Conservation (phyloP, 1,140 invertebrate species). For the Drosophila tristis region DNA sequence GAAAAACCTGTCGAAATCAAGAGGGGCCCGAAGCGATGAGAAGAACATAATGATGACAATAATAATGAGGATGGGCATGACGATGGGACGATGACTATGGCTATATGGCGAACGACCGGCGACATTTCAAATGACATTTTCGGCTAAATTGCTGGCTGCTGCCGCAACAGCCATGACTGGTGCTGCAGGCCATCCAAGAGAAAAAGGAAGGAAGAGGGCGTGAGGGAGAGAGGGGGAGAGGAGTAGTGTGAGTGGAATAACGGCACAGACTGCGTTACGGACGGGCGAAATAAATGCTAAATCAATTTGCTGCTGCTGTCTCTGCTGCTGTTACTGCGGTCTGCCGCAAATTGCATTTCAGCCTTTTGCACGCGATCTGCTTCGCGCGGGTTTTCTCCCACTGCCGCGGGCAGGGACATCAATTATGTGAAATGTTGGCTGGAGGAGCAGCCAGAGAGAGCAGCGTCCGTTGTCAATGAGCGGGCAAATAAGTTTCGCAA, state of each 20-base stretch:
- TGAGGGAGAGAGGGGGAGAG: no score
- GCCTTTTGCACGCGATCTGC: conserved; percentile 35
- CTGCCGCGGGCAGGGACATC: conserved; percentile 24
- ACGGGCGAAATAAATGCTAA: conserved; percentile 60
- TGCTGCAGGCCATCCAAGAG: conserved; percentile 18
- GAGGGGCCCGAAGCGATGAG: not conserved
- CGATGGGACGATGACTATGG: no score
- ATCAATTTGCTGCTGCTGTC: conserved; percentile 51
- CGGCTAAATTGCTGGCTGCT: conserved; percentile 42
- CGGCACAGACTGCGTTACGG: no score
- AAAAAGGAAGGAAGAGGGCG: not conserved
- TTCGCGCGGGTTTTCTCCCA: not conserved
- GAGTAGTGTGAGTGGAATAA: no score
- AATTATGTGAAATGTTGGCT: conserved; percentile 41
- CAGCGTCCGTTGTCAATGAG: conserved; percentile 21
- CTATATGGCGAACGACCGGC: conserved; percentile 25
- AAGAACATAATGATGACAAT: conserved; percentile 7
- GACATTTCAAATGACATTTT: conserved; percentile 77
- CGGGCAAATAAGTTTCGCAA: conserved; percentile 31
- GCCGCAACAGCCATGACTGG: conserved; percentile 10
- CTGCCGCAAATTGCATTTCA: conserved; percentile 54
- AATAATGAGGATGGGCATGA: no score
- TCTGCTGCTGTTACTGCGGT: conserved; percentile 15
- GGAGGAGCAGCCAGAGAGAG: not conserved
- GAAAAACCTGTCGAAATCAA: conserved; percentile 59